Evolutionary conservation across 2,113 vertebrate species (phyloP), one percentile per base, ranked within the genome.

Genomic region (Nipponia nippon): DNA sequence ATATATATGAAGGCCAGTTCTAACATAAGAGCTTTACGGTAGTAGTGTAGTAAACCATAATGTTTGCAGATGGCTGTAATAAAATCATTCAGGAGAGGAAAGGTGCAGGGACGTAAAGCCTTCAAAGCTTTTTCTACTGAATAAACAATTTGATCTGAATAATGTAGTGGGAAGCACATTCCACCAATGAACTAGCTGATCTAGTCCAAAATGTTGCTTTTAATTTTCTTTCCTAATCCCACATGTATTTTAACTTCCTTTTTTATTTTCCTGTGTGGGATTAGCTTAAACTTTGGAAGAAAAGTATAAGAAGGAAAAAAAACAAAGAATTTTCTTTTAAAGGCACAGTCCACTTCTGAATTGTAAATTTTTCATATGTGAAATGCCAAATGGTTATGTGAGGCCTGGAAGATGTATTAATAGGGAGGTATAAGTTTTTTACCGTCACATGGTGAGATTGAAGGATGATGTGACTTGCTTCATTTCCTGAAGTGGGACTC

Each of bases 1-100:
- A 84, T 96, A 97, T 97, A 90, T 96, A 96, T 95, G 96, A 93
- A 92, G 98, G 92, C 89, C 94, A 95, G 97, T 98, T 97, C 97
- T 97, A 97, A 98, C 96, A 97, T 96, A 98, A 97, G 98, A 98
- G 92, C 97, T 98, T 98, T 98, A 96, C 71, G 92, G 96, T 97
- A 97, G 97, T 95, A 97, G 72, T 90, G 93, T 97, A 98, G 97
- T 97, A 97, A 98, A 96, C 97, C 97, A 96, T 97, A 98, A 97
- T 97, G 97, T 97, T 98, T 98, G 97, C 96, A 97, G 98, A 98
- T 98, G 96, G 93, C 97, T 96, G 96, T 96, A 98, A 97, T 98
- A 98, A 98, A 97, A 97, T 96, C 97, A 98, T 97, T 97, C 97
- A 98, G 97, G 97, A 96, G 97, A 97, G 96, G 95, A 97, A 98